A percentile compares a stretch with the other conserved stretches of the same genome.
Conservation (phyloP, 2,888 invertebrate species). For the Zygaena filipendulae region DNA sequence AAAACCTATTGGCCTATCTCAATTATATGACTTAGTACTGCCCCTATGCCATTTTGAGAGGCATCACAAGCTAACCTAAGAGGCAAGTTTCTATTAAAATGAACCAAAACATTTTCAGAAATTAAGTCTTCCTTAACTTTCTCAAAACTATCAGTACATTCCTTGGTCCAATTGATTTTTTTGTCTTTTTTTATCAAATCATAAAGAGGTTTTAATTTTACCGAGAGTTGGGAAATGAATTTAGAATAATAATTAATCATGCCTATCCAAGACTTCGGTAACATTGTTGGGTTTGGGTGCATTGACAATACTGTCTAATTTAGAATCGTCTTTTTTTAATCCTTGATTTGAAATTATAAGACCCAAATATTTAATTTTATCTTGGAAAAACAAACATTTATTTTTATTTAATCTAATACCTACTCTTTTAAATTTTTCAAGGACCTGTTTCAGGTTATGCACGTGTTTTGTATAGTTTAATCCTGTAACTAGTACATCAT, state of each 20-base stretch:
- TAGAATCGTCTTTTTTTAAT: not conserved
- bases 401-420: conserved; percentile 12
- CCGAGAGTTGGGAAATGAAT: conserved; percentile 7
- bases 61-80: conserved; percentile 22
- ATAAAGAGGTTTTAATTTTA: conserved; percentile 7
- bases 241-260: conserved; percentile 13
- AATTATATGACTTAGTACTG: conserved; percentile 17
- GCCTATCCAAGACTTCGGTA: conserved; percentile 5
- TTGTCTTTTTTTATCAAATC: conserved; percentile 6
- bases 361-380: conserved; percentile 13
- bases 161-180: conserved; percentile 5
- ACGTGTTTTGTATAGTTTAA: conserved; percentile 10
- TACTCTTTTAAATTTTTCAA: conserved; percentile 11
- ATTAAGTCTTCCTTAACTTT: conserved; percentile 3
- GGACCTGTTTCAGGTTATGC: conserved; percentile 9
- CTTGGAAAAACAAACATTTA: conserved; percentile 21
- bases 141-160: conserved; percentile 5
- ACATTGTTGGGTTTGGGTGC: conserved; percentile 1
- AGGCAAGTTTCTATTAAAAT: conserved; percentile 16
- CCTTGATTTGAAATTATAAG: conserved; percentile 12
- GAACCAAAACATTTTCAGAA: conserved; percentile 13
- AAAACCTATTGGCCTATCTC: conserved; percentile 22
- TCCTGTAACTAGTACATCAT: conserved; percentile 20
- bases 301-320: conserved; percentile 1
- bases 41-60: conserved; percentile 22